Conservation (phyloP, 2,888 invertebrate species). For the Acanthosepion lycidas region DNA sequence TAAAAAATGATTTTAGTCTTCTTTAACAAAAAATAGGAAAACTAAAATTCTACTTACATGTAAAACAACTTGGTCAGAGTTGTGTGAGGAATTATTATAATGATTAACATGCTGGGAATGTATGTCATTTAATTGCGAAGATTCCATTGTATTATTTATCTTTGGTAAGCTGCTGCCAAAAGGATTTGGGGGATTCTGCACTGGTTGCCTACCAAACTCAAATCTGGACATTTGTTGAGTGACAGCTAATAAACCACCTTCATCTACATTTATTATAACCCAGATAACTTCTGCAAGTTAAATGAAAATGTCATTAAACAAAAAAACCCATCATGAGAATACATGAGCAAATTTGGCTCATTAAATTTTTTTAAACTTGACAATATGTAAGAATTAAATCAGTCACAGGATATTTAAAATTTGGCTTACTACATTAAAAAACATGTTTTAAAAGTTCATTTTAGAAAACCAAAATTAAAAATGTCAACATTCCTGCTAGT, state of each 20-base stretch:
- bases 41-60: constrained; percentile 33
- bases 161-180: constrained; percentile 54
- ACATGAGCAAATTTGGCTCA: not conserved
- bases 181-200: constrained; percentile 59
- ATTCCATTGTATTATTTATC: constrained; percentile 2
- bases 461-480: too few species aligned
- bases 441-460: too few species aligned
- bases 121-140: constrained; percentile 40
- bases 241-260: constrained; percentile 85
- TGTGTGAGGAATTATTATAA: constrained; percentile 39
- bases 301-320: constrained; percentile 41
- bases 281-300: constrained; percentile 83
- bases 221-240: constrained; percentile 85
- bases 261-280: constrained; percentile 87
- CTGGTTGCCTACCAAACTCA: constrained; percentile 58
- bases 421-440: too few species aligned
- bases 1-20: too few species aligned
- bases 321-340: not conserved
- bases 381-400: too few species aligned
- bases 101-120: constrained; percentile 45
- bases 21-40: too few species aligned
- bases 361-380: not conserved
- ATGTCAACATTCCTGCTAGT: too few species aligned
- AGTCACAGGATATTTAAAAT: too few species aligned
- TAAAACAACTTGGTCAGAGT: constrained; percentile 45